phyloP scores from a whole-genome alignment of 2,888 invertebrate genomes.

The Diaprepes abbreviatus region DNA sequence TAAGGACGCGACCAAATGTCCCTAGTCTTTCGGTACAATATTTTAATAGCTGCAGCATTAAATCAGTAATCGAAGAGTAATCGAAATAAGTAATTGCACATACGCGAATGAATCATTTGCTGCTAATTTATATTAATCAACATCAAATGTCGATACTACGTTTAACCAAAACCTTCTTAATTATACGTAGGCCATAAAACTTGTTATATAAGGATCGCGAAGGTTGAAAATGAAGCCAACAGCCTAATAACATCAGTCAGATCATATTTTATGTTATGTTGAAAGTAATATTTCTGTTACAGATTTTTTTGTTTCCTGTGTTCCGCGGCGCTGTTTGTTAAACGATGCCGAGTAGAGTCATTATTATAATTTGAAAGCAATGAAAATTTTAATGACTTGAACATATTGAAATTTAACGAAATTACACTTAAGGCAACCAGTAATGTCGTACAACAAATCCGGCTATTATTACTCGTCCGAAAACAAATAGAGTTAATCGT shows the following conservation, averaged over 20 bases:
- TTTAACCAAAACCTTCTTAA: too few relatives aligned
- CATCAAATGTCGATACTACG: neutral
- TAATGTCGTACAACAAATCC: neutral
- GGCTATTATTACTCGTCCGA: too few relatives aligned
- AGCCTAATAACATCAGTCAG: conserved; percentile 8
- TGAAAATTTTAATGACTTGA: conserved; percentile 3
- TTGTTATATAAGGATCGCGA: neutral
- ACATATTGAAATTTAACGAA: neutral
- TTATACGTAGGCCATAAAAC: conserved; percentile 3
- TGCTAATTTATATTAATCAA: neutral
- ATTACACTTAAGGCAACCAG: neutral
- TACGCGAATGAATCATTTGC: too few relatives aligned
- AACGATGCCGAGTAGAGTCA: conserved; percentile 8
- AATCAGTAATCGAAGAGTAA: too few relatives aligned
- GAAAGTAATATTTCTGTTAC: conserved; percentile 13
- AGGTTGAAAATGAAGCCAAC: conserved; percentile 10
- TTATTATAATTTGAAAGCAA: conserved; percentile 2
- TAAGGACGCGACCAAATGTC: too few relatives aligned
- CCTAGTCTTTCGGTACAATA: too few relatives aligned
- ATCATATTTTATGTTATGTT: conserved; percentile 11
- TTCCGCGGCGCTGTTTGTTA: conserved; percentile 8
- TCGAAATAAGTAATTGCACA: too few relatives aligned
- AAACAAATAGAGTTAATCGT: too few relatives aligned
- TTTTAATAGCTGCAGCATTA: too few relatives aligned
- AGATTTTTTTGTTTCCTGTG: conserved; percentile 12